These are phyloP conservation scores for Muntiacus reevesi DNA, from an alignment of 2,113 vertebrate species.

Conservation along the genomic window DNA sequence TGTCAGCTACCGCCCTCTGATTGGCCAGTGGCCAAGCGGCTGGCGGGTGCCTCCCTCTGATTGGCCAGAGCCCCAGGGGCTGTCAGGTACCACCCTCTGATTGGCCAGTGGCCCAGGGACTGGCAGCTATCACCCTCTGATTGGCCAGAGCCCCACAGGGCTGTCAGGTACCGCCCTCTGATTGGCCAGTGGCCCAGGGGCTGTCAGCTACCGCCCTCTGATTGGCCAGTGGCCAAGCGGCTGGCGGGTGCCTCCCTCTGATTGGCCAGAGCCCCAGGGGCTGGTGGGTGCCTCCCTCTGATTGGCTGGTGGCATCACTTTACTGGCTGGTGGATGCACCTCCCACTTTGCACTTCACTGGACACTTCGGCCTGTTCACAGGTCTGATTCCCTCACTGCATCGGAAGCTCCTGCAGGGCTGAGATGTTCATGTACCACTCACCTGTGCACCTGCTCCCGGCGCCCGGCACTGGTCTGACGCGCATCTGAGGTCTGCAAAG, in stretches of 20 bases:
- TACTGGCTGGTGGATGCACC: fast-evolving
- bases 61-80: not conserved
- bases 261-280: not conserved
- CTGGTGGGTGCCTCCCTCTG: not conserved
- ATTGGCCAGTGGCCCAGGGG: not conserved
- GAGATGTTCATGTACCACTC: fast-evolving
- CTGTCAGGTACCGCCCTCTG: fast-evolving
- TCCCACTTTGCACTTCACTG: not conserved
- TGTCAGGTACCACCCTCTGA: fast-evolving
- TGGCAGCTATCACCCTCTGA: not conserved
- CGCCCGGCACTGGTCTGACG: not conserved
- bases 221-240: not conserved
- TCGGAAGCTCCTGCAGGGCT: not conserved
- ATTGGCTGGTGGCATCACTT: not conserved
- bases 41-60: no score
- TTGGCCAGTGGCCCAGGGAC: not conserved
- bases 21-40: no score
- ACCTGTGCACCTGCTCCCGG: not conserved
- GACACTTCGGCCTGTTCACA: no score
- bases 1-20: not conserved
- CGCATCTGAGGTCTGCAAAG: fast-evolving
- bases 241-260: fast-evolving
- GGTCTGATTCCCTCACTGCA: not conserved
- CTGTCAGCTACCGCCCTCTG: fast-evolving
- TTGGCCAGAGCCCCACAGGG: not conserved